Evolutionary conservation across 1,140 invertebrate genomes (phyloP), one percentile per base, ranked within the genome.

Genomic region (Atopsyche davidsoni): DNA sequence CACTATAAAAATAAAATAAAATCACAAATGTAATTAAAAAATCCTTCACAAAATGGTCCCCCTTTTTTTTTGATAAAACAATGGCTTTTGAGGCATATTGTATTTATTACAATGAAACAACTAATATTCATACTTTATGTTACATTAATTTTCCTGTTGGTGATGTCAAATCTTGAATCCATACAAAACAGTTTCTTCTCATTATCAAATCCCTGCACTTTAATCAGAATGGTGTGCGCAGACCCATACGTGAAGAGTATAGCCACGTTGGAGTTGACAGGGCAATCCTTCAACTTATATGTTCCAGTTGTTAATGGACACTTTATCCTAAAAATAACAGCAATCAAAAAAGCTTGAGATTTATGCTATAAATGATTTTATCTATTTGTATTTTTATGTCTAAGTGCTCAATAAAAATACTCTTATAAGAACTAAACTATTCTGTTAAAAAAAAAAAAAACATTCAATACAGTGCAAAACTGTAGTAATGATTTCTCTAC

Each of bases 231-330:
- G 1, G 49, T 48, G 18, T 25, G 42, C n/a, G 31, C 17, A 0
- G 50, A 42, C n/a, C 34, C 45, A 14, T 51, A 47, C 13, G 46
- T 35, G 0, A 57, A 19, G 19, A 52, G 44, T 16, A 17, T 35
- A 14, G 38, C 36, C 9, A 57, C 11, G 16, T 45, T 41, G 10
- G 19, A 25, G 24, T 50, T 52, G 3, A 57, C 13, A 6, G 44
- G 36, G 19, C 34, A 57, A 21, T 57, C 46, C 46, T 57, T 35
- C n/a, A 57, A 42, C 14, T 45, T 47, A 41, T 57, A 57, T 9
- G 28, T 44, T 11, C 55, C 55, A 1, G 40, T 46, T 35, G 45
- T 52, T 3, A 50, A 18, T 10, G 55, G 55, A 23, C 55, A 57
- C 14, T 22, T 22, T 21, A 51, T 14, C 18, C 54, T 56, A 22